phyloP scores from a whole-genome alignment of 2,888 invertebrate genomes.

The Galerucella nymphaeae region DNA sequence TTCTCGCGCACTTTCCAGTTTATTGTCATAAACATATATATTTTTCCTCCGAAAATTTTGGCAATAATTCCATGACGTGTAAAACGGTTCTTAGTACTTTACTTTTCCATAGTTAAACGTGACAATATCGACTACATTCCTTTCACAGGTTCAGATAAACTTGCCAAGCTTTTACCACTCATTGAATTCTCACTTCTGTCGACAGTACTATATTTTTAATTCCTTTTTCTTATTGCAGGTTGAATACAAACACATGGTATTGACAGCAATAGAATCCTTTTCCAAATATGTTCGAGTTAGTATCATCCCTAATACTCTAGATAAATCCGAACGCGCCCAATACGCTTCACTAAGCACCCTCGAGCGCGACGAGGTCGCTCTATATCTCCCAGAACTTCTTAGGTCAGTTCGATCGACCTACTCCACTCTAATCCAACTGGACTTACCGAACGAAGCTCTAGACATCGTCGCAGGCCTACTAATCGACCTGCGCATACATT shows the following conservation, averaged over 20 bases:
- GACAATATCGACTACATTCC: too few relatives aligned
- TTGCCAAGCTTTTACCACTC: too few relatives aligned
- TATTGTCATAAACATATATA: too few relatives aligned
- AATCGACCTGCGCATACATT: constrained; percentile 87
- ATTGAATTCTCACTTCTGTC: too few relatives aligned
- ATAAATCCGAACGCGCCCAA: constrained; percentile 63
- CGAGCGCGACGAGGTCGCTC: constrained; percentile 69
- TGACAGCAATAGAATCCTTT: constrained; percentile 80
- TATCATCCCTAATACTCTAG: constrained; percentile 74
- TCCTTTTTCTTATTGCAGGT: constrained; percentile 37
- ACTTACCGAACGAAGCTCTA: constrained; percentile 88
- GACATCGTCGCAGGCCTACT: constrained; percentile 86
- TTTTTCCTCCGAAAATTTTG: too few relatives aligned
- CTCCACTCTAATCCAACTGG: constrained; percentile 82
- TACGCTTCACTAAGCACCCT: constrained; percentile 68
- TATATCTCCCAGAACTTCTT: constrained; percentile 85
- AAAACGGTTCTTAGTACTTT: too few relatives aligned
- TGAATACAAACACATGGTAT: constrained; percentile 77
- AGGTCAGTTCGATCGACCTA: constrained; percentile 79
- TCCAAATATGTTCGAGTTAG: constrained; percentile 79
- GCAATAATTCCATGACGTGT: too few relatives aligned
- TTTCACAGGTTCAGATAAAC: too few relatives aligned
- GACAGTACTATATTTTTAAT: background rate
- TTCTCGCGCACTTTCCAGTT: too few relatives aligned
- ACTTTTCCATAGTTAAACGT: too few relatives aligned